These are phyloP conservation scores for Felis chaus DNA, from an alignment of 2,113 vertebrate species.

Conservation along the genomic window DNA sequence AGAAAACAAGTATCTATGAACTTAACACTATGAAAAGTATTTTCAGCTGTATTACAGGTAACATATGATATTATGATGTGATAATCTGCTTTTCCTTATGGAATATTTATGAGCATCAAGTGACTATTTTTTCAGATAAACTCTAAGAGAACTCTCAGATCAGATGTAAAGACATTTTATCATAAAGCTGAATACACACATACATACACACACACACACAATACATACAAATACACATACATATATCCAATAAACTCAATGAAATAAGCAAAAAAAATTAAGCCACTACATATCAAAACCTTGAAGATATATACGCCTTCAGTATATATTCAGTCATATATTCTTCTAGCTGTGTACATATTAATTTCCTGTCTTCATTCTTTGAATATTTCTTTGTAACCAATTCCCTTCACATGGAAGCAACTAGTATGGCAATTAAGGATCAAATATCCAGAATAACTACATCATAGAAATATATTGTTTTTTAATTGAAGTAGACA, in stretches of 20 bases:
- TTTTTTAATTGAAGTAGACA: slow-evolving; percentile 23
- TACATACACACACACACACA: background rate
- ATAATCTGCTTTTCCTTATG: slow-evolving; percentile 61
- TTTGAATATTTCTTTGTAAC: slow-evolving; percentile 20
- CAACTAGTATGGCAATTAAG: background rate
- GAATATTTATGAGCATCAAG: slow-evolving; percentile 71
- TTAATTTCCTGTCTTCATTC: background rate
- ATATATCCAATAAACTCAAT: background rate
- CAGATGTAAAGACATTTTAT: background rate
- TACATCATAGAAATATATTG: background rate
- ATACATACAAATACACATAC: background rate
- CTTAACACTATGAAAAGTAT: background rate
- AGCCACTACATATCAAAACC: background rate
- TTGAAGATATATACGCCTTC: background rate
- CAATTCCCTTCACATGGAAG: background rate
- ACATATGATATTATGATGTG: slow-evolving; percentile 56
- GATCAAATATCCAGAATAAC: slow-evolving; percentile 1
- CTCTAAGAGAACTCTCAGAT: background rate
- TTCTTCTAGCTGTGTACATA: background rate
- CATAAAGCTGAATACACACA: background rate
- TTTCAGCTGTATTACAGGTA: slow-evolving; percentile 48
- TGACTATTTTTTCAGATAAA: slow-evolving; percentile 31
- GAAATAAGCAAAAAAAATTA: slow-evolving; percentile 15
- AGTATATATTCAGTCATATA: background rate
- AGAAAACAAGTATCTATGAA: slow-evolving; percentile 44